Evolutionary conservation across 2,888 invertebrate species (phyloP), one percentile per base, ranked within the genome.

Genomic region (Podabrus alpinus): DNA sequence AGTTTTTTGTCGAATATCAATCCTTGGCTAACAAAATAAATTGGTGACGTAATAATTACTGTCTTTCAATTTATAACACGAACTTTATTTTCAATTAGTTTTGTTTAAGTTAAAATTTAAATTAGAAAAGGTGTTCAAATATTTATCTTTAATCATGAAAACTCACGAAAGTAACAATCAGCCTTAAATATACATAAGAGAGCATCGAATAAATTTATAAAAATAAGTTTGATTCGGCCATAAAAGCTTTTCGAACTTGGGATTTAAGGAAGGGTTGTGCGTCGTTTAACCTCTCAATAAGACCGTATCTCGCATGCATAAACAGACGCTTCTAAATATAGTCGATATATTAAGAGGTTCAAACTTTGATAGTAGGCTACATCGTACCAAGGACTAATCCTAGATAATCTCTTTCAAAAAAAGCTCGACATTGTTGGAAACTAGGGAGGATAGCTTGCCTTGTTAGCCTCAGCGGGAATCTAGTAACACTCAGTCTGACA

Each of bases 311-410:
- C 66, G 19, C 11, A 68, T 72, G 74, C 72, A 78, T 70, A 66
- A 74, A 76, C 73, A 75, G 73, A 77, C 73, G 77, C 69, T 75
- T 67, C 69, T 68, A 67, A 74, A 72, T 74, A 77, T 73, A 71
- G 74, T 69, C 72, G 67, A 68, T 75, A 72, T 72, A 79, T 76
- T 78, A 78, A 78, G 76, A 70, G 77, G 77, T 75, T 72, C 61
- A 70, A 73, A 77, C 78, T 75, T 78, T 80, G 77, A 80, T 82
- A 82, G 82, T 81, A 82, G 82, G 80, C 82, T 81, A 82, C 81
- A 80, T 79, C 80, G 81, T 82, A 81, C 81, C 75, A 79, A 80
- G 78, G 79, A 78, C 79, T 82, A 83, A 82, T 81, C 81, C 80
- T 66, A 73, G 81, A 80, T 83, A 82, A 83, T 82, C 82, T 74